Evolutionary conservation across 2,113 vertebrate genomes (phyloP).

Genomic region (Calonectris borealis): DNA sequence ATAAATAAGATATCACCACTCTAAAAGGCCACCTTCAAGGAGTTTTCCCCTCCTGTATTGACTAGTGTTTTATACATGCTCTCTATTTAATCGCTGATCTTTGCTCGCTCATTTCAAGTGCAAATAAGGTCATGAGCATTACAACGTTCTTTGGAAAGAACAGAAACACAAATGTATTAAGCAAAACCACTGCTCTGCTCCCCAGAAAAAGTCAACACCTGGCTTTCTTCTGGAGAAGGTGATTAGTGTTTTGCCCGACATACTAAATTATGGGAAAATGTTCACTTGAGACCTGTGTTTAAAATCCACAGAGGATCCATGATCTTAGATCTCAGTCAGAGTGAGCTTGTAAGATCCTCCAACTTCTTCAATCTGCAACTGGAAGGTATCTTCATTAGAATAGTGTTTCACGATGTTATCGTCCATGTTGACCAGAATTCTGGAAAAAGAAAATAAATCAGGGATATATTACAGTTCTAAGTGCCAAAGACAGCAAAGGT

Average conservation of each 20-base stretch:
- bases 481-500: neutral
- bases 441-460: slow-evolving; percentile 42
- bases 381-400: slow-evolving; percentile 99
- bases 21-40: slow-evolving; percentile 49
- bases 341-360: slow-evolving; percentile 92
- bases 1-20: slow-evolving; percentile 26
- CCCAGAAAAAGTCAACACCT: slow-evolving; percentile 31
- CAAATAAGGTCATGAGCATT: slow-evolving; percentile 29
- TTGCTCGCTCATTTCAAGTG: slow-evolving; percentile 42
- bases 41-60: neutral
- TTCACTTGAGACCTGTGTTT: slow-evolving; percentile 13
- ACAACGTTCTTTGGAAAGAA: neutral
- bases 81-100: neutral
- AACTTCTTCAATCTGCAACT: slow-evolving; percentile 91
- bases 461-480: neutral
- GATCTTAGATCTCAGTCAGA: slow-evolving; percentile 91
- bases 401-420: slow-evolving; percentile 99
- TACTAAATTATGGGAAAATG: neutral
- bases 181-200: slow-evolving; percentile 24
- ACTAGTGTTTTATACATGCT: slow-evolving; percentile 38
- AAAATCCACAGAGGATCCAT: neutral
- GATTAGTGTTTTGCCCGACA: neutral
- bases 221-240: neutral
- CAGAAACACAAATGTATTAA: neutral
- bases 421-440: slow-evolving; percentile 98